phyloP scores from a whole-genome alignment of 2,113 vertebrate species.

The Telmatochromis sp. region DNA sequence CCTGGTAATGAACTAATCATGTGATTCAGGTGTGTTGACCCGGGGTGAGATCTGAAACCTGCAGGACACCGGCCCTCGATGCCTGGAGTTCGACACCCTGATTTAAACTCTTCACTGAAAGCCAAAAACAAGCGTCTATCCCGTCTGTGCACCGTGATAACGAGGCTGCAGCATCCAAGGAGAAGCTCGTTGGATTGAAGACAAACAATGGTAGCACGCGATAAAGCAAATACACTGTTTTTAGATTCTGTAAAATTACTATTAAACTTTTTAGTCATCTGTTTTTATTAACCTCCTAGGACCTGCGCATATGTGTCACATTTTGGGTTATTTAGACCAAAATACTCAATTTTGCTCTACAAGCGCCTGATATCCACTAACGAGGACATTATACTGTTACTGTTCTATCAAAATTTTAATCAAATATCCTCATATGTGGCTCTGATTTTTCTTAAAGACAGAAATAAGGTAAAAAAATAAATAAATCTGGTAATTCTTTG shows the following conservation, averaged over 20 bases:
- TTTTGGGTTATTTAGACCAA: too few species aligned
- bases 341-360: too few species aligned
- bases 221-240: background rate
- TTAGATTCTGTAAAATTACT: background rate
- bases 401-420: fast-evolving
- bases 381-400: fast-evolving
- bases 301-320: too few species aligned
- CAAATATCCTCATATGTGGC: background rate
- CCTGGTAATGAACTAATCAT: fast-evolving
- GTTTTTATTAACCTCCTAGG: background rate
- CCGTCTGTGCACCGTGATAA: fast-evolving
- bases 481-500: background rate
- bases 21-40: fast-evolving
- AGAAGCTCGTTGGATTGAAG: background rate
- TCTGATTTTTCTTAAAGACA: fast-evolving
- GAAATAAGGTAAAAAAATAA: fast-evolving
- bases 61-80: fast-evolving
- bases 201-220: background rate
- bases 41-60: fast-evolving
- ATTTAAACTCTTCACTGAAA: background rate
- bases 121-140: fast-evolving
- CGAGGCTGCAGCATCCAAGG: fast-evolving
- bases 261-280: fast-evolving
- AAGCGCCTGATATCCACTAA: fast-evolving
- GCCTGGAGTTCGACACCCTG: fast-evolving